Evolutionary conservation across 2,888 invertebrate species (phyloP), one percentile per base, ranked within the genome.

Genomic region (Chrysodeixis includens): DNA sequence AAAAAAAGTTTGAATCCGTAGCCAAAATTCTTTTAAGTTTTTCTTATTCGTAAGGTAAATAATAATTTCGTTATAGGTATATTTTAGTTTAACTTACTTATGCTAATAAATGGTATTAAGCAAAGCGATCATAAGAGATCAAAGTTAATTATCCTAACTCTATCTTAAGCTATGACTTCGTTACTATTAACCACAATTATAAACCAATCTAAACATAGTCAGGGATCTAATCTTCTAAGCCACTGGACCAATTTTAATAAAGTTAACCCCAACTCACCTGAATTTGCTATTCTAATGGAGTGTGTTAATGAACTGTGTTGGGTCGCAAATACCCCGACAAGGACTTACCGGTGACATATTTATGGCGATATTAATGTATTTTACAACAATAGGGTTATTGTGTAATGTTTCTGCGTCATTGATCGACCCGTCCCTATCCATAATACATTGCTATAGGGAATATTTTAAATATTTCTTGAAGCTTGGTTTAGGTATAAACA

Each of bases 321-420:
- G 40, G 53, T 49, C 52, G 51, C 71, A 66, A 79, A 70, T 44
- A 51, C 40, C 12, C 32, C 54, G 22, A 62, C 71, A 56, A 46
- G 16, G 30, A 46, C 26, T 58, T 75, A 62, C 30, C 63, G 59
- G 58, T 76, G 65, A 71, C 20, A 76, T 76, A 73, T 76, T 59
- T 52, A 61, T 56, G 57, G 44, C n/a, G 20, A 58, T 66, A 56
- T 53, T 55, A 51, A 56, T 65, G 76, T 70, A 76, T 76, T 70
- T 70, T 63, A 32, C 62, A 69, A 61, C 49, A 71, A 75, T 75
- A 22, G 40, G 40, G 14, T 40, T 40, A 40, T 40, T 40, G 40
- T 40, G 40, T 40, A n/a, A n/a, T 40, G n/a, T 40, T 40, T 40
- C 40, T 40, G 40, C 40, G n/a, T 40, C 40, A 40, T 40, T 40